Evolutionary conservation across 2,888 invertebrate genomes (phyloP).

Genomic region (Pristionchus fissidentatus): DNA sequence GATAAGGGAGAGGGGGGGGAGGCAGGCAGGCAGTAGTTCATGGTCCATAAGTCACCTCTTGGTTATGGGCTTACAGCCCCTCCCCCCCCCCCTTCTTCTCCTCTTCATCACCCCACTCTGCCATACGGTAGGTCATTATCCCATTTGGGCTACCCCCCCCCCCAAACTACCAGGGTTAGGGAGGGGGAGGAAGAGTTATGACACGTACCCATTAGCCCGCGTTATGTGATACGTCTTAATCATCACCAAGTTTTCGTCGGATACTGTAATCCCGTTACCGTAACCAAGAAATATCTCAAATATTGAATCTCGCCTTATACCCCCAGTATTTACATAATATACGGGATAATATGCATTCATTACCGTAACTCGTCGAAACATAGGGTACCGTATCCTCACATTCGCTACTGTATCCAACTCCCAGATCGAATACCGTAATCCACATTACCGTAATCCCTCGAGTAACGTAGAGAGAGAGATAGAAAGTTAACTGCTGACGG

Average conservation of each 20-base stretch:
- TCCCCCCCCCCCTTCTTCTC: neutral
- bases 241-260: no score
- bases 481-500: slow-evolving; percentile 4
- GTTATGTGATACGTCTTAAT: no score
- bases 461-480: neutral
- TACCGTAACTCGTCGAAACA: no score
- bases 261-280: no score
- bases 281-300: neutral
- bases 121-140: slow-evolving; percentile 39
- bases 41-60: slow-evolving; percentile 22
- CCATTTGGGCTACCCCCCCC: no score
- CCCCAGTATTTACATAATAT: neutral
- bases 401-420: neutral
- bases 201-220: no score
- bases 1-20: neutral
- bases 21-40: neutral
- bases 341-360: neutral
- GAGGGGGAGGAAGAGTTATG: slow-evolving; percentile 11
- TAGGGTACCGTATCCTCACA: neutral
- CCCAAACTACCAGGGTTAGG: neutral
- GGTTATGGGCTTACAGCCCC: slow-evolving; percentile 37
- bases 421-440: no score
- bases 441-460: neutral
- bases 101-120: neutral
- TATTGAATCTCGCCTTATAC: neutral